Conservation (phyloP, 2,888 invertebrate species). For the Laspeyria flexula region DNA sequence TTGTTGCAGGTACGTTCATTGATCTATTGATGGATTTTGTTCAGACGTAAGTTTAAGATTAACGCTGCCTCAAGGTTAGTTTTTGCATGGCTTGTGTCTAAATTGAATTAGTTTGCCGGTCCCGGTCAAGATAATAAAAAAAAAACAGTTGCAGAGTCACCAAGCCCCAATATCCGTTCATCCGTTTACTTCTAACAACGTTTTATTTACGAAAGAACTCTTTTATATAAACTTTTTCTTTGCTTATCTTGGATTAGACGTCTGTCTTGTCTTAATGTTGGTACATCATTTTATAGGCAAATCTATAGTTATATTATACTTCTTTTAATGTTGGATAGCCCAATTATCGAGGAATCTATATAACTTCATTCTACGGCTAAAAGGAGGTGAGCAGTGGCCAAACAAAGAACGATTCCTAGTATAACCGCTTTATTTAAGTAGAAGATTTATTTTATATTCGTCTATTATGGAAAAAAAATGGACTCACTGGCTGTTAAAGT, state of each 20-base stretch:
- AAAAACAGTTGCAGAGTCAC: background rate
- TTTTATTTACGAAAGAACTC: background rate
- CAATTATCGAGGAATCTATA: no score
- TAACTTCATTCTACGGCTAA: no score
- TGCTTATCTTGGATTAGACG: background rate
- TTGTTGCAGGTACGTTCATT: slow-evolving; percentile 14
- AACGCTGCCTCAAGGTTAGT: background rate
- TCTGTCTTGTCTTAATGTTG: no score
- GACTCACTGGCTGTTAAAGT: no score
- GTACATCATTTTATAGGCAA: no score
- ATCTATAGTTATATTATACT: no score
- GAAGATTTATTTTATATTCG: no score
- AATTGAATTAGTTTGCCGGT: slow-evolving; percentile 1
- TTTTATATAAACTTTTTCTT: background rate
- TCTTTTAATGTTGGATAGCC: no score
- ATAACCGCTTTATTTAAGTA: no score
- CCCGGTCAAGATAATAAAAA: background rate
- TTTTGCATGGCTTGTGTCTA: slow-evolving; percentile 1
- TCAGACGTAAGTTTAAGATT: slow-evolving; percentile 2
- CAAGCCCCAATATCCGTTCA: background rate
- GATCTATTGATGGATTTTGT: background rate
- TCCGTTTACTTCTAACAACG: background rate
- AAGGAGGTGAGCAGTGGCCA: no score
- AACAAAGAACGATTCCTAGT: no score
- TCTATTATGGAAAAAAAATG: no score